Evolutionary conservation across 2,113 vertebrate genomes (phyloP).

Genomic region (Oreochromis niloticus): DNA sequence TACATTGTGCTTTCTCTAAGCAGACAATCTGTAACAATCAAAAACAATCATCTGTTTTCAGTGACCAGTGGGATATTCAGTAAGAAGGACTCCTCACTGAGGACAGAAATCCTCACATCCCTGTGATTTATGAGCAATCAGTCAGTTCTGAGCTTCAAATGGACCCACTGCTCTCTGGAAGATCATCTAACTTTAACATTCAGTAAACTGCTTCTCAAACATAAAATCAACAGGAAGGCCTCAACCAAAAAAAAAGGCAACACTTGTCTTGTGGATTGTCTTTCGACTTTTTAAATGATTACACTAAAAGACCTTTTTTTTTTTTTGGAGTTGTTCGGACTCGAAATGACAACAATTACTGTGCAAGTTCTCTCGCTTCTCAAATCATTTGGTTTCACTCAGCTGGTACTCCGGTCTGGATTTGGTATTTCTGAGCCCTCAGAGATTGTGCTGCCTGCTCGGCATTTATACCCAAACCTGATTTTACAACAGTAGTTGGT

Average conservation of each 20-base stretch:
- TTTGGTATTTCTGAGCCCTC: background rate
- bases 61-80: background rate
- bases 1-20: slow-evolving; percentile 11
- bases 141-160: background rate
- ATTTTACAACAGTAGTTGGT: background rate
- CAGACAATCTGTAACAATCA: background rate
- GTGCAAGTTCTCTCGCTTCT: background rate
- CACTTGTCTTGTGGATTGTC: background rate
- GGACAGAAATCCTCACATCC: background rate
- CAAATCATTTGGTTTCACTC: background rate
- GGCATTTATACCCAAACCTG: background rate
- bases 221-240: background rate
- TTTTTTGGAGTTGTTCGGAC: background rate
- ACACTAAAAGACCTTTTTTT: background rate
- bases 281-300: background rate
- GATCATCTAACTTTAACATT: background rate
- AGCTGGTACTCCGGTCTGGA: background rate
- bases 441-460: background rate
- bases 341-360: background rate
- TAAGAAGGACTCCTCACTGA: background rate
- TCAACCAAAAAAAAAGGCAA: background rate
- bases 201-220: background rate
- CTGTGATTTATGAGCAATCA: background rate
- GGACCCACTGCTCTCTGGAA: background rate
- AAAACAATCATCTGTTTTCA: background rate